Conservation (phyloP, 2,113 vertebrate genomes). For the Hiodon alosoides region DNA sequence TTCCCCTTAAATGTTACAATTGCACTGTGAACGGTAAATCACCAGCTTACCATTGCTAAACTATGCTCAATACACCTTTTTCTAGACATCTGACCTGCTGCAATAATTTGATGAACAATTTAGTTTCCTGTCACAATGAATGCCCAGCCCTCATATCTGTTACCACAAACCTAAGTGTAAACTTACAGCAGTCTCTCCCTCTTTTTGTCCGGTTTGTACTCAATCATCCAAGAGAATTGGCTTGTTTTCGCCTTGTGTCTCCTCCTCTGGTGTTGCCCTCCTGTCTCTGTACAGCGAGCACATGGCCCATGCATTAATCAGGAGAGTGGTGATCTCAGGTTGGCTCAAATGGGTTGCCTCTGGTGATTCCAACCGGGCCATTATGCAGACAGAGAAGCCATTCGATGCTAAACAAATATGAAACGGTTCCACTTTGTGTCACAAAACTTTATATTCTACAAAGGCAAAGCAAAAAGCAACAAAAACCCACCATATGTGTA, state of each 20-base stretch:
- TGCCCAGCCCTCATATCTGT: too few relatives aligned
- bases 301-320: constrained; percentile 68
- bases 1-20: too few relatives aligned
- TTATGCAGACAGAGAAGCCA: constrained; percentile 45
- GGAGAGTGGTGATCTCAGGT: constrained; percentile 59
- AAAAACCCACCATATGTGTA: constrained; percentile 51
- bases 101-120: too few relatives aligned
- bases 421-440: constrained; percentile 64
- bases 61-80: too few relatives aligned
- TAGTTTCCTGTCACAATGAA: too few relatives aligned
- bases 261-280: constrained; percentile 31
- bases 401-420: constrained; percentile 59
- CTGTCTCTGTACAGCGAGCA: constrained; percentile 50
- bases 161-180: too few relatives aligned
- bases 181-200: too few relatives aligned
- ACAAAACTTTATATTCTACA: constrained; percentile 63
- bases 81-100: too few relatives aligned
- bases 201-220: too few relatives aligned
- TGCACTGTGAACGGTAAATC: too few relatives aligned
- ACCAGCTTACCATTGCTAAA: too few relatives aligned
- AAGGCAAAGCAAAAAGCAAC: constrained; percentile 38
- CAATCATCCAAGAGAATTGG: too few relatives aligned
- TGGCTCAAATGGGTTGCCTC: constrained; percentile 46
- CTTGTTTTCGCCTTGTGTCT: background rate
- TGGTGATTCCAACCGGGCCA: constrained; percentile 48